Evolutionary conservation across 2,797 vertebrate genomes (phyloP).

Genomic region (Sarcoramphus papa): DNA sequence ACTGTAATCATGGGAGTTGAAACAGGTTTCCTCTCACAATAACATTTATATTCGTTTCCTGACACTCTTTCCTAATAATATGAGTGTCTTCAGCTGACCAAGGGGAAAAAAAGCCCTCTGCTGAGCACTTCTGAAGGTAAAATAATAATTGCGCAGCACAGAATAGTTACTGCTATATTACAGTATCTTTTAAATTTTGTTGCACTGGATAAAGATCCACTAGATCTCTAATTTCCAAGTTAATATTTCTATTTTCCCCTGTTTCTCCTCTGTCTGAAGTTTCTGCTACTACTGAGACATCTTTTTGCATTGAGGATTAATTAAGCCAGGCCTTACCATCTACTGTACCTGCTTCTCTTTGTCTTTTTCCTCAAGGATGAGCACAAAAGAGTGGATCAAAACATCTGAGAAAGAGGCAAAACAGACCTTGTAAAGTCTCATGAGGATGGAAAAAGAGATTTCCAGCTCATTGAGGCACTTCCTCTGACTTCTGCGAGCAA

Average conservation of each 20-base stretch:
- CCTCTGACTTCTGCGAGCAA: not conserved
- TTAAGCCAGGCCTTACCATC: not conserved
- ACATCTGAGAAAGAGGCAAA: not conserved
- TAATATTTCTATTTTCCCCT: not conserved
- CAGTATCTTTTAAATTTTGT: not conserved
- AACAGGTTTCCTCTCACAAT: slow-evolving; percentile 60
- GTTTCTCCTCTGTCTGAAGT: not conserved
- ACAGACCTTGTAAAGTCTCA: not conserved
- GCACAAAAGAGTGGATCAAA: not conserved
- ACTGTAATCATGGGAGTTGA: slow-evolving; percentile 49
- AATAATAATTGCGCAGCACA: not conserved
- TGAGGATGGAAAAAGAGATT: not conserved
- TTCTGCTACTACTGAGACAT: not conserved
- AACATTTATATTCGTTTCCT: slow-evolving; percentile 59
- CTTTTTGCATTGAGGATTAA: not conserved
- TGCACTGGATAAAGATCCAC: not conserved
- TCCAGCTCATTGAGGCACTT: not conserved
- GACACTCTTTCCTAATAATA: slow-evolving; percentile 45
- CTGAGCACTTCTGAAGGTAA: slow-evolving; percentile 22
- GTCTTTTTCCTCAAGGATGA: not conserved
- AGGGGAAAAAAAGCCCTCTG: not conserved
- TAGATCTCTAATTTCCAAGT: not conserved
- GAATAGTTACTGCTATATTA: not conserved
- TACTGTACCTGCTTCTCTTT: not conserved
- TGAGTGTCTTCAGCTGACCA: slow-evolving; percentile 53